Conservation (phyloP, 2,888 invertebrate species). For the Ctena decussata region DNA sequence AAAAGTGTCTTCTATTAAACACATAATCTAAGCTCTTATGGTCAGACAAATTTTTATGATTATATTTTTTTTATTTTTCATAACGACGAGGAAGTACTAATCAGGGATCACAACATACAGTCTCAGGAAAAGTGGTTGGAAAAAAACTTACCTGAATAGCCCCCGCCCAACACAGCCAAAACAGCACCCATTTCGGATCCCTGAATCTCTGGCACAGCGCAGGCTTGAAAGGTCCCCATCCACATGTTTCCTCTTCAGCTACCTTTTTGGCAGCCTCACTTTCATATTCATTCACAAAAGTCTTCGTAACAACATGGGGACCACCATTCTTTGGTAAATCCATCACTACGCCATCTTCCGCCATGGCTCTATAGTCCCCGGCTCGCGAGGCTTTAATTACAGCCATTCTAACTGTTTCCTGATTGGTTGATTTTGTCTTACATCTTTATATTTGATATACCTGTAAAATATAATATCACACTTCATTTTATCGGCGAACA, state of each 20-base stretch:
- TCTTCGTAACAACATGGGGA: constrained; percentile 29
- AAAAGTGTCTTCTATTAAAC: no score
- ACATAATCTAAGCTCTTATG: no score
- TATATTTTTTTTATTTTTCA: no score
- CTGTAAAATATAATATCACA: no score
- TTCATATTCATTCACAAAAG: constrained; percentile 46
- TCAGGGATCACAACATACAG: no score
- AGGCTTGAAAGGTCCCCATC: constrained; percentile 91
- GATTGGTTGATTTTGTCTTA: constrained; percentile 24
- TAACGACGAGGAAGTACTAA: no score
- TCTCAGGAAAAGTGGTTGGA: no score
- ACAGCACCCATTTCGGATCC: constrained; percentile 93
- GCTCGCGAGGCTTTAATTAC: constrained; percentile 48
- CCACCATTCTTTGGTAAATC: constrained; percentile 47
- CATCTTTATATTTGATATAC: no score
- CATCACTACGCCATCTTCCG: constrained; percentile 39
- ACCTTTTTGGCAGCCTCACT: constrained; percentile 6
- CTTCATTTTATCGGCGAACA: no score
- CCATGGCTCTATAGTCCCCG: constrained; percentile 59
- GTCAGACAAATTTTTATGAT: no score
- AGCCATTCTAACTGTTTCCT: constrained; percentile 38
- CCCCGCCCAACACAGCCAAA: constrained; percentile 94
- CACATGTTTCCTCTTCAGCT: constrained; percentile 88
- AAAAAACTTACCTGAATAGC: constrained; percentile 89
- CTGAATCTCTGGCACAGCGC: constrained; percentile 91